Base-by-base conservation (phyloP, 2,888 invertebrate species). In the Rutpela maculata region DNA sequence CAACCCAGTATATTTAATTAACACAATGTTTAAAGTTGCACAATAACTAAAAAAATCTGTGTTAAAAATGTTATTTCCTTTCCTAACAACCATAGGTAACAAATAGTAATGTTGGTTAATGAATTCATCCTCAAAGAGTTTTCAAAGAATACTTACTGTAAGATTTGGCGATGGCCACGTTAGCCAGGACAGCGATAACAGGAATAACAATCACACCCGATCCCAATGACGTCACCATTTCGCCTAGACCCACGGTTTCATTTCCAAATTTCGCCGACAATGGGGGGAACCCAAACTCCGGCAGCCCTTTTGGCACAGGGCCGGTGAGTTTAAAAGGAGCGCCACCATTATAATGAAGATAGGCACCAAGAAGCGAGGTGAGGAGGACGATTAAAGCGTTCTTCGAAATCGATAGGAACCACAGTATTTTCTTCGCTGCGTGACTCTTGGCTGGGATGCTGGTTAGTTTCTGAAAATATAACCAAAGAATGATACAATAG, bases 91-190 rank as follows among this genome's bases (percentile, higher is more conserved):
- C n/a, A n/a, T n/a, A n/a, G n/a, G n/a, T n/a, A n/a, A n/a, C n/a
- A n/a, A n/a, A n/a, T n/a, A n/a, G n/a, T n/a, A n/a, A n/a, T n/a
- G n/a, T n/a, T n/a, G 31, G 9, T 35, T 35, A 5, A 35, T 7
- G 7, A 5, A 35, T 7, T 7, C 31, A 35, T 35, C 6, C 4
- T 35, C 31, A 35, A 35, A 35, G 4, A 9, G 7, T 7, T 6
- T 35, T 6, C 6, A 59, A 38, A 18, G 15, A 7, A 10, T 78
- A 83, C 93, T 93, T 90, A 98, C 98, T 93, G 90, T 98, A 98
- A 9, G 97, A 95, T 91, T 98, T 98, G 15, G 97, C 98, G 83
- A 99, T 98, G 38, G 98, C 98, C 76, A 98, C 96, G 87, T 98
- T 97, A 69, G 98, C 97, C 78, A 98, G 91, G 75, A 98, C 94